A percentile compares a stretch with the other conserved stretches of the same genome.
phyloP scores from a whole-genome alignment of 2,888 invertebrate species.

The Eupithecia centaureata region DNA sequence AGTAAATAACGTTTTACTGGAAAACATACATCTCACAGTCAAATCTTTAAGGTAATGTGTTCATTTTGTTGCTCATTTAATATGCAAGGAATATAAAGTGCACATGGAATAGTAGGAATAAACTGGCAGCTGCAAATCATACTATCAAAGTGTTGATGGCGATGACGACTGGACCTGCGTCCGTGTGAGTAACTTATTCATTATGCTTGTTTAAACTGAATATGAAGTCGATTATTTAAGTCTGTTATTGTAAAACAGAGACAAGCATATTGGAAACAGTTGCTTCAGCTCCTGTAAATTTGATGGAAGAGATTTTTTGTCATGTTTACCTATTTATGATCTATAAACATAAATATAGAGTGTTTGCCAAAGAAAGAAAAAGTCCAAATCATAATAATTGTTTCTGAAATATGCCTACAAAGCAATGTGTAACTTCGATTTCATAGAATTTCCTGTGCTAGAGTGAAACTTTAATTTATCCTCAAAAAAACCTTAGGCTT shows the following conservation, averaged over 20 bases:
- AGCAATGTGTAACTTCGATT: neutral
- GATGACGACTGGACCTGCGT: conserved; percentile 41
- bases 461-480: too few relatives aligned
- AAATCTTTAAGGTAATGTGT: conserved; percentile 81
- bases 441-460: too few relatives aligned
- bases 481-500: too few relatives aligned
- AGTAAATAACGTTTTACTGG: conserved; percentile 56
- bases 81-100: conserved; percentile 83
- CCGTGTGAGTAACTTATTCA: conserved; percentile 49
- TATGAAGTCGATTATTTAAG: conserved; percentile 19
- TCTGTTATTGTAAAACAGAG: conserved; percentile 17
- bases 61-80: conserved; percentile 81
- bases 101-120: conserved; percentile 60
- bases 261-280: conserved; percentile 9
- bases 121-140: conserved; percentile 69
- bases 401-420: neutral
- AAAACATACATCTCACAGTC: conserved; percentile 78
- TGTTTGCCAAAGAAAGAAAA: too few relatives aligned
- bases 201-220: conserved; percentile 52
- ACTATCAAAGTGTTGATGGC: conserved; percentile 62
- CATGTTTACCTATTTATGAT: too few relatives aligned
- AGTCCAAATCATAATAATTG: too few relatives aligned
- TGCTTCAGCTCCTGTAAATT: neutral
- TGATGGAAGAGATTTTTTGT: too few relatives aligned
- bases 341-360: too few relatives aligned